Evolutionary conservation across 2,888 invertebrate species (phyloP), one percentile per base, ranked within the genome.

Genomic region (Synanthedon andrenaeformis): DNA sequence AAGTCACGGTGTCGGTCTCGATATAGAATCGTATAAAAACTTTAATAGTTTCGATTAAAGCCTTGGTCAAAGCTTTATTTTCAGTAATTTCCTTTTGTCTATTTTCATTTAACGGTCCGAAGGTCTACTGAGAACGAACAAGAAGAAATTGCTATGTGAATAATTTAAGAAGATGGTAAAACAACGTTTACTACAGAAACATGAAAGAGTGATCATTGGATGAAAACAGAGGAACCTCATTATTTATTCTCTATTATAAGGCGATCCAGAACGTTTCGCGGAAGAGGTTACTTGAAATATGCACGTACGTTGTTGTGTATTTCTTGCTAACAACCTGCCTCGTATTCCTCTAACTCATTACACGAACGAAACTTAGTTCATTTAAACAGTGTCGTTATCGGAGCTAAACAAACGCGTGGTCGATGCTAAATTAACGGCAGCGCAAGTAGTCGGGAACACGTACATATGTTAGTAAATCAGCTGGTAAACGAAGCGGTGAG

Each of bases 381-480:
- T 49, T 49, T 49, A 23, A 49, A 49, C 49, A 17, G 49, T 49
- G 49, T 49, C 17, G 49, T 45, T 45, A 45, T 45, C 45, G 45
- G 45, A 45, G 13, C 45, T 45, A 45, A 45, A 45, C 45, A 45
- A 45, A 45, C 12, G 45, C 45, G 45, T 45, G 45, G 45, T 45
- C 45, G 45, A 45, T 49, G 49, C 23, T 49, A 54, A 66, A 70
- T 65, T 65, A 73, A 67, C 62, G 61, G 59, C 59, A 63, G 63
- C 63, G 63, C 62, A 64, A 62, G 57, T 55, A 53, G 52, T 51
- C 35, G 28, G 42, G 12, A 49, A 49, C 49, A 55, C 58, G 54
- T 64, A 67, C 64, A 62, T 67, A 62, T 66, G 66, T 64, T 57
- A 61, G 62, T 69, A 72, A 70, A 71, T 72, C 66, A 72, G 56